A percentile compares a stretch with the other conserved stretches of the same genome.
Evolutionary conservation across 1,140 invertebrate genomes (phyloP).

Genomic region (Danaus melanippus): DNA sequence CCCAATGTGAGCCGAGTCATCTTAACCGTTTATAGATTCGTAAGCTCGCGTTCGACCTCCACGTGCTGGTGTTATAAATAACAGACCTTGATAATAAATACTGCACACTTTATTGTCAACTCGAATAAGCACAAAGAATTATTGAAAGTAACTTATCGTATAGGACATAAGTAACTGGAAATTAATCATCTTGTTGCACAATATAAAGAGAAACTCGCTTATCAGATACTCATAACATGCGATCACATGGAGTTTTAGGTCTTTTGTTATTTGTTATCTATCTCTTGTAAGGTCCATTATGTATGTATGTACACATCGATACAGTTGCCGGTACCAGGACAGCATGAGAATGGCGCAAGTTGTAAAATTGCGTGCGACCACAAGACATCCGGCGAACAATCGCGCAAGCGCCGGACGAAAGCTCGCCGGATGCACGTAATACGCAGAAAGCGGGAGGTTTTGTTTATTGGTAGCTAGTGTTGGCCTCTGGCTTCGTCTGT

Average conservation of each 20-base stretch:
- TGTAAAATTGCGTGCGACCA: constrained; percentile 69
- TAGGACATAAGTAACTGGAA: constrained; percentile 26
- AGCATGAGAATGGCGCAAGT: constrained; percentile 40
- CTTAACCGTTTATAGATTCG: constrained; percentile 29
- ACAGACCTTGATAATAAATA: constrained; percentile 33
- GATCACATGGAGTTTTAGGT: no score
- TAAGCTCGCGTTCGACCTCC: constrained; percentile 33
- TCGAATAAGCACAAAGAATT: constrained; percentile 29
- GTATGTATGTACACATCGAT: constrained; percentile 3
- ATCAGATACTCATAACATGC: no score
- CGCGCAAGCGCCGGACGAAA: constrained; percentile 50
- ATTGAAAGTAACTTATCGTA: constrained; percentile 26
- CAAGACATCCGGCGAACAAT: constrained; percentile 69
- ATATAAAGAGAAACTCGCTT: constrained; percentile 15
- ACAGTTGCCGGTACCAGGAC: constrained; percentile 10
- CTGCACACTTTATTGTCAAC: constrained; percentile 26
- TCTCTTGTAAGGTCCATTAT: neutral
- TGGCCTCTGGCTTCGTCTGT: constrained; percentile 25
- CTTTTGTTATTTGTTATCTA: no score
- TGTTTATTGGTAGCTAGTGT: constrained; percentile 30
- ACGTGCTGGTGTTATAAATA: constrained; percentile 33
- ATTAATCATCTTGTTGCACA: constrained; percentile 26
- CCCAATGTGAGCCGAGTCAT: constrained; percentile 30
- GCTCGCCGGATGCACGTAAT: constrained; percentile 64
- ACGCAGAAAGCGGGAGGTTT: constrained; percentile 47